phyloP scores from a whole-genome alignment of 2,113 vertebrate genomes.

The Phrynosoma platyrhinos region DNA sequence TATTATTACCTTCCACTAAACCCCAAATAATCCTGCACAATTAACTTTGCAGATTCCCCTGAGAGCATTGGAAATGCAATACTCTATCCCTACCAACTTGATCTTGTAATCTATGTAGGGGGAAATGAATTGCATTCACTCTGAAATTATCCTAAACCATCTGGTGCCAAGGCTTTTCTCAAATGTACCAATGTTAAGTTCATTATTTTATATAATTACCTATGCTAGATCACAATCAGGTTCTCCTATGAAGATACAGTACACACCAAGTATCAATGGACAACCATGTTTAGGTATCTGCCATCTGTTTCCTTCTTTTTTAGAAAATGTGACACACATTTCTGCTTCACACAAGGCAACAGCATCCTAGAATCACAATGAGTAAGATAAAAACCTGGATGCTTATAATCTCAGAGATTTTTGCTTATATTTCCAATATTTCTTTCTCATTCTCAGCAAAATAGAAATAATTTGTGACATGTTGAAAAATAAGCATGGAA shows the following conservation, averaged over 20 bases:
- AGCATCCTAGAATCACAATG: not conserved
- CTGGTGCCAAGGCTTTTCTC: not conserved
- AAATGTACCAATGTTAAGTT: not conserved
- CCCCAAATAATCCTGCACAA: conserved; percentile 43
- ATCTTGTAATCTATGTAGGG: not conserved
- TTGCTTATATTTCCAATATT: not conserved
- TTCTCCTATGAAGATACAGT: not conserved
- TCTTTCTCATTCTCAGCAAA: not conserved
- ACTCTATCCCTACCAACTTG: conserved; percentile 29
- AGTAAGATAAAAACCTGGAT: not conserved
- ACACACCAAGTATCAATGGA: conserved; percentile 1
- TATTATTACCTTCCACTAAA: conserved; percentile 50
- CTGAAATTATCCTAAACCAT: not conserved
- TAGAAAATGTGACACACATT: not conserved
- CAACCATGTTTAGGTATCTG: not conserved
- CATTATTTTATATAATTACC: conserved; percentile 32
- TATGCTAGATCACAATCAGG: not conserved
- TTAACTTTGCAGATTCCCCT: conserved; percentile 30
- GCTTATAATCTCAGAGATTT: not conserved
- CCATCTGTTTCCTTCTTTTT: not conserved
- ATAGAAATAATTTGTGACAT: conserved; percentile 29
- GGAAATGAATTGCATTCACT: not conserved
- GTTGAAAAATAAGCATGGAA: conserved; percentile 48
- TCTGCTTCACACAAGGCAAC: not conserved
- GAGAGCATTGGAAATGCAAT: conserved; percentile 40